Evolutionary conservation across 35 echinoderm and acorn worm species (phyloP).

Genomic region (Stichopus chloronotus): DNA sequence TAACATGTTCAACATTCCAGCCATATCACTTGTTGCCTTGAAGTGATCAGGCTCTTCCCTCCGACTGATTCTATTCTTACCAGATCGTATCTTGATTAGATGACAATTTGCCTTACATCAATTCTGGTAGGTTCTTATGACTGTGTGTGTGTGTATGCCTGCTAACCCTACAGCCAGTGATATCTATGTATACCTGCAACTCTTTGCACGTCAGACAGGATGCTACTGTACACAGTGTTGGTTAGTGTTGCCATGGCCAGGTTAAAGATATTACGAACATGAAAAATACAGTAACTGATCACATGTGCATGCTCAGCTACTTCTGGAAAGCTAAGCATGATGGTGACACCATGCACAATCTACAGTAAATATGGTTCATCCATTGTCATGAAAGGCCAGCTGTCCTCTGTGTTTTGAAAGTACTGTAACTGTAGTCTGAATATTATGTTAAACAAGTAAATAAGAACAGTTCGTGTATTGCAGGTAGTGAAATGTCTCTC

Average conservation of each 20-base stretch:
- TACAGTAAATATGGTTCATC: not conserved
- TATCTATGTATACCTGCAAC: too few species aligned
- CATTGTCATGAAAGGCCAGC: not conserved
- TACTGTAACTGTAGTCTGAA: not conserved
- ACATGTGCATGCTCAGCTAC: too few species aligned
- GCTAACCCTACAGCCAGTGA: too few species aligned
- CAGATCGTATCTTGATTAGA: not conserved
- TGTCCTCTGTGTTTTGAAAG: not conserved
- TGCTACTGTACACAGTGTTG: too few species aligned
- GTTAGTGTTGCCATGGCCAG: too few species aligned
- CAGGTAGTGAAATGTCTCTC: not conserved
- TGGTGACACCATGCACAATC: too few species aligned
- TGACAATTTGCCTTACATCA: not conserved
- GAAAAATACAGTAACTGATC: too few species aligned
- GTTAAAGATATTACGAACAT: too few species aligned
- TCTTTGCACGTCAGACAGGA: too few species aligned
- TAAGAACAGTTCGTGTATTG: not conserved
- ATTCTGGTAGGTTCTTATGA: too few species aligned
- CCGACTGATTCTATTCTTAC: not conserved
- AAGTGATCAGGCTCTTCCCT: not conserved
- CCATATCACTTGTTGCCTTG: conserved; percentile 9
- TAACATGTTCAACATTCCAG: conserved; percentile 16
- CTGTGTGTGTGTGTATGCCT: too few species aligned
- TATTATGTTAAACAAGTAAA: not conserved
- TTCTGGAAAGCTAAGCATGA: too few species aligned